Evolutionary conservation across 2,797 vertebrate genomes (phyloP).

Genomic region (Phrynocephalus forsythii): DNA sequence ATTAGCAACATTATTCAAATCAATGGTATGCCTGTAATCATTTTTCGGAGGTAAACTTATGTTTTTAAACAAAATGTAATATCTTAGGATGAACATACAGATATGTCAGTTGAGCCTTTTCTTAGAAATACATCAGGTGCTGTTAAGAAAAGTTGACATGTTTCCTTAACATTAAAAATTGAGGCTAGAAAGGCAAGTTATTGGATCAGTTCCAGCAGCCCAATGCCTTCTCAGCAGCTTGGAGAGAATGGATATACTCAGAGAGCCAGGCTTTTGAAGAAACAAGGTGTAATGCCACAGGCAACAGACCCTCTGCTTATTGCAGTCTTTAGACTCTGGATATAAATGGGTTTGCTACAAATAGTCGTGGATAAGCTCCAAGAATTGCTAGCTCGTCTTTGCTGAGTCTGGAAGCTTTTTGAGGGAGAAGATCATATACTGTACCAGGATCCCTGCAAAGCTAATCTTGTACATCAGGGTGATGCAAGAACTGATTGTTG

Average conservation of each 20-base stretch:
- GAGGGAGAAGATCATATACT: neutral
- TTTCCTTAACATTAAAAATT: too few species aligned
- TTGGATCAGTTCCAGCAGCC: neutral
- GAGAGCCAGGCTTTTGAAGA: neutral
- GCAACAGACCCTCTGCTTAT: neutral
- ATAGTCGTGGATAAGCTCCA: neutral
- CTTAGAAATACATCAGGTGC: neutral
- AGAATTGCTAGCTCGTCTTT: neutral
- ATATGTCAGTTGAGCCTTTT: neutral
- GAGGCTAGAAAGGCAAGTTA: neutral
- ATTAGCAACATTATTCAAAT: too few species aligned
- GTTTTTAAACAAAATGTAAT: neutral
- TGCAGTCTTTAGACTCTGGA: neutral
- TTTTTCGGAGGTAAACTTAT: too few species aligned
- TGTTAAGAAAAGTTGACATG: neutral
- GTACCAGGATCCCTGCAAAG: neutral
- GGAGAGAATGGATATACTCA: neutral
- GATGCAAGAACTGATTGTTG: neutral
- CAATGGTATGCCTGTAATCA: too few species aligned
- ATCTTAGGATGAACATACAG: neutral
- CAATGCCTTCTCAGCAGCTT: neutral
- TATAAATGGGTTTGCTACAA: neutral
- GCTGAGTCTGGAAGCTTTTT: neutral
- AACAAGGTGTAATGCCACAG: neutral
- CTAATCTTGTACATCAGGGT: neutral